A percentile compares a stretch with the other conserved stretches of the same genome.
phyloP scores from a whole-genome alignment of 2,113 vertebrate genomes.

The Benitochromis conjunctus region DNA sequence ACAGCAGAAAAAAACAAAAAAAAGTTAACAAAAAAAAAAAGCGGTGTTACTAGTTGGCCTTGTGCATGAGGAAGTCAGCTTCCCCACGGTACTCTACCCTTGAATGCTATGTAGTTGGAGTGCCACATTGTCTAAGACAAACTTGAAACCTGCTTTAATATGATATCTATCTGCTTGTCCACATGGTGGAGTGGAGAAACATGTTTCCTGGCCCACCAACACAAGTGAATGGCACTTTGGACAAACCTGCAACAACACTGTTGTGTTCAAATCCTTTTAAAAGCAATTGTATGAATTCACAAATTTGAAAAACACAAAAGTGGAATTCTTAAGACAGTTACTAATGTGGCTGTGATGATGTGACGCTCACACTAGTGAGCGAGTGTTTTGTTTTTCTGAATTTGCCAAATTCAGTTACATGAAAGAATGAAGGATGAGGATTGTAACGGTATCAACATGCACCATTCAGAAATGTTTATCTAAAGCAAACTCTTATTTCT shows the following conservation, averaged over 20 bases:
- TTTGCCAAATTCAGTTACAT: neutral
- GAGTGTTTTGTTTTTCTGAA: neutral
- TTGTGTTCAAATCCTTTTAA: neutral
- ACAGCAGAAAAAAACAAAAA: neutral
- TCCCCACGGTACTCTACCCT: constrained; percentile 6
- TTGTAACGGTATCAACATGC: neutral
- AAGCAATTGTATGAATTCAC: neutral
- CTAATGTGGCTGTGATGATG: neutral
- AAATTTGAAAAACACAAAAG: neutral
- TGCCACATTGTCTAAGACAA: constrained; percentile 19
- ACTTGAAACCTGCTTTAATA: neutral
- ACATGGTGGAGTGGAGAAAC: neutral
- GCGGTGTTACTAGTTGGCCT: constrained; percentile 28
- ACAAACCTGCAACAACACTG: neutral
- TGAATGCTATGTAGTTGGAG: constrained; percentile 5
- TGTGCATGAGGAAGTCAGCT: constrained; percentile 50
- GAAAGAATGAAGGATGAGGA: neutral
- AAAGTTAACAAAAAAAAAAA: neutral
- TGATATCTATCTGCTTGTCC: neutral
- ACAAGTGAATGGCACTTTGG: neutral
- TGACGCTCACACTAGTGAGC: neutral
- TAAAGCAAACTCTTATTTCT: neutral
- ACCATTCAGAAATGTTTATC: neutral
- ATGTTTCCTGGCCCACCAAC: constrained; percentile 8
- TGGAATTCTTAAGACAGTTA: neutral